Conservation (phyloP, 2,797 vertebrate genomes). For the Aulostomus chinensis region DNA sequence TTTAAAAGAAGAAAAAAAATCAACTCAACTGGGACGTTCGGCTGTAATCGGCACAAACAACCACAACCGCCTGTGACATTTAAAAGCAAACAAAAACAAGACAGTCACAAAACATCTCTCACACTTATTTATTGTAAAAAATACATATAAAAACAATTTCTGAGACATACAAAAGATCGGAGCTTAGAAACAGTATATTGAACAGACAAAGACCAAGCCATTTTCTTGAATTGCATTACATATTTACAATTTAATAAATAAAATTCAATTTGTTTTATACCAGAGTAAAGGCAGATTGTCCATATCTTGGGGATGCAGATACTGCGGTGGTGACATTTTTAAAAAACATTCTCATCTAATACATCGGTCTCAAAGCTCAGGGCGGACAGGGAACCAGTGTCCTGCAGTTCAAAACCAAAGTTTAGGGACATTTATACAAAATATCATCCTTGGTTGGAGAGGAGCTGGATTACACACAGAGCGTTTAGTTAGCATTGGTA, state of each 20-base stretch:
- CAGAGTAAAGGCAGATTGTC: slow-evolving; percentile 80
- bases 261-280: slow-evolving; percentile 76
- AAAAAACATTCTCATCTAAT: slow-evolving; percentile 45
- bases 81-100: slow-evolving; percentile 16
- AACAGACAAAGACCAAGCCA: slow-evolving; percentile 79
- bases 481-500: slow-evolving; percentile 65
- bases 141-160: slow-evolving; percentile 87
- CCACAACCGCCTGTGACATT: slow-evolving; percentile 14
- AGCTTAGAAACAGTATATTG: slow-evolving; percentile 83
- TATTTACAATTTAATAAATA: slow-evolving; percentile 89
- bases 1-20: too few species aligned
- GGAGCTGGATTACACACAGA: slow-evolving; percentile 42
- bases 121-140: slow-evolving; percentile 89
- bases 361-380: slow-evolving; percentile 41
- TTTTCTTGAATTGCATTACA: slow-evolving; percentile 78
- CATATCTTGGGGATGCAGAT: slow-evolving; percentile 61
- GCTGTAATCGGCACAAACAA: too few species aligned
- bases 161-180: slow-evolving; percentile 85
- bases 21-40: too few species aligned
- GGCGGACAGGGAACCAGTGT: slow-evolving; percentile 6
- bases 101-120: slow-evolving; percentile 52
- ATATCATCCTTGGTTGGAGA: slow-evolving; percentile 48
- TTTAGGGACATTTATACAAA: slow-evolving; percentile 52
- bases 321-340: slow-evolving; percentile 51
- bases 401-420: slow-evolving; percentile 32